phyloP scores from a whole-genome alignment of 2,888 invertebrate species.

The Aphodius granarius region DNA sequence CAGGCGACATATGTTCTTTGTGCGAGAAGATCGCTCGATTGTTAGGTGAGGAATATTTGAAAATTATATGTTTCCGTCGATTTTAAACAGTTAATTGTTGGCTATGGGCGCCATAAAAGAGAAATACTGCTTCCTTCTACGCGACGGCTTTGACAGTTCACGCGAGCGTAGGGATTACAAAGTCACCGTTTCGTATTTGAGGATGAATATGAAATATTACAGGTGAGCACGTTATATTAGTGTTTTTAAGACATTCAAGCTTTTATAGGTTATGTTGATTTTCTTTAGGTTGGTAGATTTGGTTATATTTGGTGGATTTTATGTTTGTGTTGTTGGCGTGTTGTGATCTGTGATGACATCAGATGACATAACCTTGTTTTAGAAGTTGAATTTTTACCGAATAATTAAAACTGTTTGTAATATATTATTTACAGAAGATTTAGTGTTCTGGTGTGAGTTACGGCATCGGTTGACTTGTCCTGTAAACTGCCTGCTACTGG shows the following conservation, averaged over 20 bases:
- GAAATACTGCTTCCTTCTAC: slow-evolving; percentile 20
- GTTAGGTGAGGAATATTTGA: not conserved
- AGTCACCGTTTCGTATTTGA: not conserved
- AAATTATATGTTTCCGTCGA: not conserved
- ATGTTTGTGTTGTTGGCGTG: no score
- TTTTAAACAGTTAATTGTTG: slow-evolving; percentile 19
- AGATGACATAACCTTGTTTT: no score
- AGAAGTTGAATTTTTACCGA: no score
- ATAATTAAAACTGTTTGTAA: not conserved
- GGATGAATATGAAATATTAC: not conserved
- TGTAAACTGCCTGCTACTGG: not conserved
- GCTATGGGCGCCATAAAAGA: slow-evolving; percentile 15
- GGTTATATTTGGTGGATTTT: no score
- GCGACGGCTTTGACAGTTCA: not conserved
- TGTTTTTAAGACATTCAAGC: no score
- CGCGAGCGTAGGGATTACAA: not conserved
- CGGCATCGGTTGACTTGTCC: not conserved
- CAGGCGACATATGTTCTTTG: not conserved
- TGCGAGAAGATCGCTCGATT: not conserved
- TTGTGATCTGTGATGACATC: no score
- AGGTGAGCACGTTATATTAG: not conserved
- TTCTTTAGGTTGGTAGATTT: no score
- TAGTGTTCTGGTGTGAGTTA: not conserved
- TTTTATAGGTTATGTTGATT: no score
- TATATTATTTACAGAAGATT: not conserved